Evolutionary conservation across 2,888 invertebrate species (phyloP), one percentile per base, ranked within the genome.

Genomic region (Mesopsocus fuscifrons): DNA sequence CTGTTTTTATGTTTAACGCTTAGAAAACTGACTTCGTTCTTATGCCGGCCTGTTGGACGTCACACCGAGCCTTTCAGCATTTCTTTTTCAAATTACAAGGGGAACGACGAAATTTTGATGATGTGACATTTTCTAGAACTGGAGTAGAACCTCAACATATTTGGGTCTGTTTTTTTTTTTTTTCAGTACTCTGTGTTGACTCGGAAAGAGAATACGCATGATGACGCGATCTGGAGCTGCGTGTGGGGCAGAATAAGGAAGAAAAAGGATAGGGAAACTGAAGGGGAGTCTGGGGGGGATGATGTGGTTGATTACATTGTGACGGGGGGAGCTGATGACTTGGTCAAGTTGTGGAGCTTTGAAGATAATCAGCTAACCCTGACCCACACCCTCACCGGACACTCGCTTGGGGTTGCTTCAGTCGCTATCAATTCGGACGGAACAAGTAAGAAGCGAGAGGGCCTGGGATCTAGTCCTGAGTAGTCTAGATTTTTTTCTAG

Each of bases 181-280:
- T n/a, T n/a, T n/a, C n/a, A 78, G 78, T 78, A 75, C 64, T 75
- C 82, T 30, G 60, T 82, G 50, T 64, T 77, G 50, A 66, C 74
- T 49, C 81, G 78, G 63, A 77, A 76, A 56, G 84, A 84, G 57
- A 74, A 73, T 60, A 92, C 92, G 3, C 95, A 95, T 53, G 89
- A 89, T 44, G 91, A 92, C 57, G 79, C 85, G 43, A 82, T 95
- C 52, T 95, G 94, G 94, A 78, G 82, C 49, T 91, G 92, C 64
- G 78, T 79, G 4, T 94, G 92, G 92, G 85, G 84, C 43, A 72
- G 78, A 52, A 63, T 63, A 64, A 71, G 55, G 64, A 70, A 55
- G 59, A 65, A 52, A 67, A 69, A 52, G 66, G 69, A 54, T 26
- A 66, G 66, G 31, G 72, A 74, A 51, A 68, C 66, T 53, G 77